Base-by-base conservation (phyloP, 2,113 vertebrate species). In the Bettongia penicillata region DNA sequence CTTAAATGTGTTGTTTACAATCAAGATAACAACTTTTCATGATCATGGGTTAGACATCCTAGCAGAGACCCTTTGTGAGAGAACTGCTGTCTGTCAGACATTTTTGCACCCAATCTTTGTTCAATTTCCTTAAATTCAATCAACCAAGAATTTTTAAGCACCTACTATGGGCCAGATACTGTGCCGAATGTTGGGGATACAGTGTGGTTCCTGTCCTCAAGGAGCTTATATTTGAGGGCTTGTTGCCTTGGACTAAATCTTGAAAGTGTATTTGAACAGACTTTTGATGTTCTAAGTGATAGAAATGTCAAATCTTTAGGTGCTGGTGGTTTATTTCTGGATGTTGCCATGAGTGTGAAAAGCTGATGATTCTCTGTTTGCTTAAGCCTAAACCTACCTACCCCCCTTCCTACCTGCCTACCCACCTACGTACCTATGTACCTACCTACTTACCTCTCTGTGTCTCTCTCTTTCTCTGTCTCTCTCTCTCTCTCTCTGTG, bases 261-360 rank as follows among this genome's bases (percentile, higher is more conserved):
- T 84, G 16, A 84, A 3, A 61, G 92, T 96, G 19, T 89, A 51
- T 91, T 55, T 28, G 68, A 97, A 53, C 94, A 51, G 94, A 94
- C 68, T 95, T 93, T 90, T 4, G 25, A 94, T 53, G 84, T 94
- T 37, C 84, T 51, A 31, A 31, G 24, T 89, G 53, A 95, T 94
- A 94, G 90, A 97, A 96, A 94, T 89, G 96, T 52, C 93, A 97
- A 52, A 91, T 51, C 93, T 57, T 94, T 57, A 95, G 94, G 61
- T 93, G 89, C 90, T 96, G 57, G 93, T 90, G 52, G 93, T 92
- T 95, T 77, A 48, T 11, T 55, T 94, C 90, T 77, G 90, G 68
- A 92, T 93, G 53, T 91, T 95, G 89, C 51, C 91, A 51, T 2
- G 91, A 94, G 91, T 37, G 90, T 24, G 53, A 37, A 95, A 96